Evolutionary conservation across 1,140 invertebrate species (phyloP).

Genomic region (Chironomus striatipennis): DNA sequence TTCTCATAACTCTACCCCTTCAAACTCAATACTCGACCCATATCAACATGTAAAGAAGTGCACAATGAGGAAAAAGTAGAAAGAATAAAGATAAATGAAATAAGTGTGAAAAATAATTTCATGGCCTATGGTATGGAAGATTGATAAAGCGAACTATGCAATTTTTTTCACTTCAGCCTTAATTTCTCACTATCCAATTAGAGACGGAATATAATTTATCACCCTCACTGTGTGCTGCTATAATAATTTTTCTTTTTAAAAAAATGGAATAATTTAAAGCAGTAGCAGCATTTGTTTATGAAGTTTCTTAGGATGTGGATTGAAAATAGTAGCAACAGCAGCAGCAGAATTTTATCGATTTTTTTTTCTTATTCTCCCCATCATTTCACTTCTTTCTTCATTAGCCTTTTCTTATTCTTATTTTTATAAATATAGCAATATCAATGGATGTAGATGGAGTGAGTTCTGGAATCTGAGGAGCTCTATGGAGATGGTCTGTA

Average conservation of each 20-base stretch:
- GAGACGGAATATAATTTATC: constrained; percentile 12
- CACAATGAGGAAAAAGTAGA: neutral
- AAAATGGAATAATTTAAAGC: neutral
- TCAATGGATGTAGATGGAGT: neutral
- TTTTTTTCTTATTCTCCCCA: too few relatives aligned
- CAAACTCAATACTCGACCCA: too few relatives aligned
- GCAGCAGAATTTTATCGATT: too few relatives aligned
- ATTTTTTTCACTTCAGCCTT: constrained; percentile 6
- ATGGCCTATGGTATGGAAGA: neutral
- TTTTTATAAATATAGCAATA: neutral
- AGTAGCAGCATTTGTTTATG: neutral
- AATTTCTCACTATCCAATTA: constrained; percentile 14
- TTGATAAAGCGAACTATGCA: constrained; percentile 1
- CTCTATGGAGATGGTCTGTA: neutral
- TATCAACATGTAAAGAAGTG: too few relatives aligned
- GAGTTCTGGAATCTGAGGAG: neutral
- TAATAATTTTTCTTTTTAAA: neutral
- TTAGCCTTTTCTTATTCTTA: neutral
- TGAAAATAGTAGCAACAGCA: too few relatives aligned
- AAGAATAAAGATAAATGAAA: neutral
- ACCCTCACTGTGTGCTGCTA: neutral
- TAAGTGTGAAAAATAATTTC: neutral
- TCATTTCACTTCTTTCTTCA: too few relatives aligned
- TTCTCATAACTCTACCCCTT: too few relatives aligned
- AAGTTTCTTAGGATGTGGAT: neutral